Percentiles rank a stretch among this genome's conserved stretches.
Evolutionary conservation across 2,113 vertebrate genomes (phyloP).

Genomic region (Polypterus bichir): DNA sequence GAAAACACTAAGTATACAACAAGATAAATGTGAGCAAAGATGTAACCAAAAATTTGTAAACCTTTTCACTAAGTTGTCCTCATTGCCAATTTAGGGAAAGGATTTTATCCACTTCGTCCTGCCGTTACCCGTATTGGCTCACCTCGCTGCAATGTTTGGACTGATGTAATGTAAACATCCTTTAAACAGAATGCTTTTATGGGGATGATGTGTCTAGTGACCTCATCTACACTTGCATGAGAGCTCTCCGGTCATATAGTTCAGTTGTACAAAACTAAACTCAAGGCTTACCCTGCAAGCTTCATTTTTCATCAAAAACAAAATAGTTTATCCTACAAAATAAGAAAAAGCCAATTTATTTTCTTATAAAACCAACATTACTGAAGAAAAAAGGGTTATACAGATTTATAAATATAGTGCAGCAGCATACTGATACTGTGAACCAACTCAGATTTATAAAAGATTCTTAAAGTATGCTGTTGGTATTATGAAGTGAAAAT

Average conservation of each 20-base stretch:
- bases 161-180: neutral
- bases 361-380: too few species aligned
- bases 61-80: slow-evolving; percentile 35
- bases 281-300: too few species aligned
- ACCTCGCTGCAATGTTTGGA: neutral
- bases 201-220: neutral
- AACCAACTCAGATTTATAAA: too few species aligned
- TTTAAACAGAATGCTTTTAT: neutral
- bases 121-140: neutral
- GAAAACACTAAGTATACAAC: slow-evolving; percentile 20
- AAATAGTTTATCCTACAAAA: too few species aligned
- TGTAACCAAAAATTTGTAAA: slow-evolving; percentile 47
- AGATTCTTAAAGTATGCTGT: too few species aligned
- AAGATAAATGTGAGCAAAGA: slow-evolving; percentile 37
- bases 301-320: too few species aligned
- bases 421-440: too few species aligned
- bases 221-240: neutral
- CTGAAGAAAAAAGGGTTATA: too few species aligned
- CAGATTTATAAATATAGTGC: too few species aligned
- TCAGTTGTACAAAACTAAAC: too few species aligned
- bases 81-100: slow-evolving; percentile 75
- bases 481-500: too few species aligned
- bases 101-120: slow-evolving; percentile 29
- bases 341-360: too few species aligned
- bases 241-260: neutral